Base-by-base conservation (phyloP, 2,888 invertebrate species). In the Achlya flavicornis region DNA sequence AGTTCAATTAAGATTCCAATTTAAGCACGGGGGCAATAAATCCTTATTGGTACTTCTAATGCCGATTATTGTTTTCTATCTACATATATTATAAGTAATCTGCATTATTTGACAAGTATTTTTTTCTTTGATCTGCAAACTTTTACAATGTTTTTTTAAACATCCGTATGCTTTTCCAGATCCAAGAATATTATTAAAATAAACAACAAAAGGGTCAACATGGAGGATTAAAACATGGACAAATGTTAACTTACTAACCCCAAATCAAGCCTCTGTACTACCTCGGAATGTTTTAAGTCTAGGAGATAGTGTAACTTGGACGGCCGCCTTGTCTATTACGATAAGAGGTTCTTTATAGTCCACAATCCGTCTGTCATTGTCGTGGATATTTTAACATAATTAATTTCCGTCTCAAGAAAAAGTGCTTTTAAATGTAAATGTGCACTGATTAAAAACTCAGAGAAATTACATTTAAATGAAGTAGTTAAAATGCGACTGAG, bases 281-380 rank as follows among this genome's bases (percentile, higher is more conserved):
- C 64, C 33, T 61, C 66, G 66, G 73, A 75, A 70, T 77, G 69
- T 70, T 41, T 41, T 41, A 12, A 41, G 65, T 64, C 5, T n/a
- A 68, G 68, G 68, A 65, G 65, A 60, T 64, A 70, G 69, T 74
- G 70, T 70, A n/a, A n/a, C 72, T 63, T 16, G 53, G 33, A 61
- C 57, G 69, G 64, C 57, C 68, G 62, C 57, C 68, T 68, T 66
- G 63, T 63, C 66, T 71, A 72, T 69, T 66, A 63, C 66, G 74
- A 74, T 74, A 77, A 77, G 73, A 71, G 70, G 48, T 64, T 66
- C 66, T 75, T 71, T 77, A 72, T 64, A 60, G 66, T 58, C 48
- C 62, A 60, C 60, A 62, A 41, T 67, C 65, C 63, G 60, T 70
- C 61, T 64, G 58, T 74, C 70, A 73, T 75, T 73, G 68, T 72